A percentile compares a stretch with the other conserved stretches of the same genome.
These are phyloP conservation scores for Eledona agricola DNA, from an alignment of 2,888 invertebrate genomes.

Conservation along the genomic window DNA sequence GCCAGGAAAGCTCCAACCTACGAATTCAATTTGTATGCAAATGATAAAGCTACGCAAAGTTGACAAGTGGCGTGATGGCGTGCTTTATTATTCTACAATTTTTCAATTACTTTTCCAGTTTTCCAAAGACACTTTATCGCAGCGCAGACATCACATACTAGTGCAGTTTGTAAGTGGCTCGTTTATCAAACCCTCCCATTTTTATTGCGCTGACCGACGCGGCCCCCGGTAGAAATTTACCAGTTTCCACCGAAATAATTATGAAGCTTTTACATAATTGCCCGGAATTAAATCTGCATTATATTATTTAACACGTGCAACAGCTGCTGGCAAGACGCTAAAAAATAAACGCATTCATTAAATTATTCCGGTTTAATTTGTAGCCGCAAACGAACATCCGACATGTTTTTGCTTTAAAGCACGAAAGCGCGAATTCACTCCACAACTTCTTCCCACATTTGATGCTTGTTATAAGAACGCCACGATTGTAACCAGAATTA, in stretches of 20 bases:
- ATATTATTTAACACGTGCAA: not conserved
- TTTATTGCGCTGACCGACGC: no score
- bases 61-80: constrained; percentile 37
- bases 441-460: no score
- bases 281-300: not conserved
- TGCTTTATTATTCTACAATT: constrained; percentile 33
- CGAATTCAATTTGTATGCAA: constrained; percentile 40
- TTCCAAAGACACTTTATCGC: constrained; percentile 2
- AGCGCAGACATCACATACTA: constrained; percentile 3
- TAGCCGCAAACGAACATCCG: no score
- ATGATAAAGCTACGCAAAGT: constrained; percentile 36
- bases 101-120: constrained; percentile 22
- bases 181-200: no score
- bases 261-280: constrained; percentile 8
- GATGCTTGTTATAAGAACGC: no score
- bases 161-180: not conserved
- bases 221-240: no score
- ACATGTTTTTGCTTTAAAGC: no score
- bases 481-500: no score
- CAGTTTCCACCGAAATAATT: constrained; percentile 7
- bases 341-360: no score
- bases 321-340: no score
- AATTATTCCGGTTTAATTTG: no score
- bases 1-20: constrained; percentile 29
- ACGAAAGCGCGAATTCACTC: no score